A percentile compares a stretch with the other conserved stretches of the same genome.
Evolutionary conservation across 2,888 invertebrate genomes (phyloP).

Genomic region (Uloborus plumipes): DNA sequence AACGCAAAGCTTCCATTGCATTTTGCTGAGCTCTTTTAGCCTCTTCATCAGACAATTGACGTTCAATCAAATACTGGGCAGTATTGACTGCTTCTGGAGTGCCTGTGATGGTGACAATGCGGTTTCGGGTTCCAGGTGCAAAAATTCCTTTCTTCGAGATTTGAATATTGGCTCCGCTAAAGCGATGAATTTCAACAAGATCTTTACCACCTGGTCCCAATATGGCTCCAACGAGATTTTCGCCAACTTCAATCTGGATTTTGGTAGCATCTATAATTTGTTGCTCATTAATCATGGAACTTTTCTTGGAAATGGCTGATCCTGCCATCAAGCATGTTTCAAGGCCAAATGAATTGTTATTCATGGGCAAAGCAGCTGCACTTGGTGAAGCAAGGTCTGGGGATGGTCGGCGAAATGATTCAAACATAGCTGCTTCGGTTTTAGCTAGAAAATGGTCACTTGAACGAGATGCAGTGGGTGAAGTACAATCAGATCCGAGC

Average conservation of each 20-base stretch:
- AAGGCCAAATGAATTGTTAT: constrained; percentile 90
- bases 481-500: constrained; percentile 57
- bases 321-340: constrained; percentile 75
- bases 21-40: constrained; percentile 91
- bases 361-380: constrained; percentile 71
- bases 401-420: constrained; percentile 67
- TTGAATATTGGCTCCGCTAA: constrained; percentile 97
- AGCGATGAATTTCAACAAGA: constrained; percentile 96
- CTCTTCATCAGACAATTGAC: constrained; percentile 96
- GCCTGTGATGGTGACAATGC: constrained; percentile 96
- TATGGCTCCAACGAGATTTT: constrained; percentile 96
- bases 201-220: constrained; percentile 96
- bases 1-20: constrained; percentile 54
- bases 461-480: constrained; percentile 64
- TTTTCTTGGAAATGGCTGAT: constrained; percentile 37
- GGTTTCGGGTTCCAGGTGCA: constrained; percentile 96
- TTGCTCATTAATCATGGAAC: too few species aligned
- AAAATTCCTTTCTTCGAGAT: constrained; percentile 98
- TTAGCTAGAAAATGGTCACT: constrained; percentile 63
- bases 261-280: constrained; percentile 72
- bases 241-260: constrained; percentile 88
- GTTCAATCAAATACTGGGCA: constrained; percentile 95
- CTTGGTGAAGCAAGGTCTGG: constrained; percentile 67
- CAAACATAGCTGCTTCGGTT: constrained; percentile 63
- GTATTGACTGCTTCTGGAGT: constrained; percentile 87